Percentiles rank a stretch among this genome's conserved stretches.
Conservation (phyloP, 2,888 invertebrate genomes). For the Pachliopta kotzebuea region DNA sequence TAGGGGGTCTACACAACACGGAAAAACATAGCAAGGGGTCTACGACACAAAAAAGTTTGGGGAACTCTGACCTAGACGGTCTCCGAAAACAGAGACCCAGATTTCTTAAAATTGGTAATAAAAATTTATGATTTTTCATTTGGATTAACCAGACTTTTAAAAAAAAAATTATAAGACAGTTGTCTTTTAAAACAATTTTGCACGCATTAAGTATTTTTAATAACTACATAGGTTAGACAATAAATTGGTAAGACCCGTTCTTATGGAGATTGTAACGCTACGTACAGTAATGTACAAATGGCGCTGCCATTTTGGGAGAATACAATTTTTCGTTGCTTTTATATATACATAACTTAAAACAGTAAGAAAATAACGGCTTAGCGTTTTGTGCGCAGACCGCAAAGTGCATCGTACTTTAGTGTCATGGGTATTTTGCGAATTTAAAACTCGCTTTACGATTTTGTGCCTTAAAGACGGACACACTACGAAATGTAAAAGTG, state of each 20-base stretch:
- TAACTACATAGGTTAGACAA: conserved; percentile 39
- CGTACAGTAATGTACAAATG: conserved; percentile 33
- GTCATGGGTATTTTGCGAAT: conserved; percentile 15
- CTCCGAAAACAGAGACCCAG: no score
- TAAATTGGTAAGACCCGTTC: conserved; percentile 50
- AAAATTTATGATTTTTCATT: no score
- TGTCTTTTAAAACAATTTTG: no score
- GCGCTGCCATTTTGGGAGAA: conserved; percentile 21
- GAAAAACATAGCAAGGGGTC: no score
- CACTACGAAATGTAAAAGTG: neutral
- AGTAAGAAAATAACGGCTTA: conserved; percentile 23
- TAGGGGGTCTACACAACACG: no score
- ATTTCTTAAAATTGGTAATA: no score
- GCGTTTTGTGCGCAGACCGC: conserved; percentile 12
- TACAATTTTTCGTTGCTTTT: conserved; percentile 8
- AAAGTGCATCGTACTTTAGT: conserved; percentile 20
- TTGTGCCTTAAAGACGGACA: neutral
- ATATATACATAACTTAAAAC: conserved; percentile 14
- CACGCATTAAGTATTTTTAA: no score
- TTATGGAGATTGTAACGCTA: conserved; percentile 38
- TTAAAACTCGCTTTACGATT: conserved; percentile 8
- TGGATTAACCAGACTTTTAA: no score
- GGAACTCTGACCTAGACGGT: no score
- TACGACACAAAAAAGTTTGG: no score
- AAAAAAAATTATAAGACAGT: no score